Conservation (phyloP, 2,888 invertebrate species). For the Cremastinae sp. region DNA sequence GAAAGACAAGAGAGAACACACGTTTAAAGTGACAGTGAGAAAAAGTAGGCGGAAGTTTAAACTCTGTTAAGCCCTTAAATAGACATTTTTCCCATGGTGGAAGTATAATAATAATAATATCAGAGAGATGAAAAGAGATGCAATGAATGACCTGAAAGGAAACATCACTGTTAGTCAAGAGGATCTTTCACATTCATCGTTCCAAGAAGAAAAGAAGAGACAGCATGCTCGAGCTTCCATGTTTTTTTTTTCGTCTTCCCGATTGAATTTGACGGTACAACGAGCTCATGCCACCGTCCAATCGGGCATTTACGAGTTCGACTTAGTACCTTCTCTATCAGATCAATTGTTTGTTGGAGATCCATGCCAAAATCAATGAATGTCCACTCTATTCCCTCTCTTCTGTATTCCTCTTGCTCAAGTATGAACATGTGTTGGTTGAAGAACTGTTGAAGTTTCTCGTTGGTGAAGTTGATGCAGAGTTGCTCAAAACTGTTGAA, state of each 20-base stretch:
- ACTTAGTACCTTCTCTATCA: slow-evolving; percentile 87
- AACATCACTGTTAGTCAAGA: slow-evolving; percentile 39
- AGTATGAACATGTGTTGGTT: slow-evolving; percentile 91
- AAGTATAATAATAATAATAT: neutral
- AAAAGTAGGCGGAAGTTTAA: slow-evolving; percentile 24
- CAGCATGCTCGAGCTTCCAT: slow-evolving; percentile 68
- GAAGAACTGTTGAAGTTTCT: slow-evolving; percentile 90
- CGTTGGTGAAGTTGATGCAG: slow-evolving; percentile 91
- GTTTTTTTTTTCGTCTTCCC: slow-evolving; percentile 37
- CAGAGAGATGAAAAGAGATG: neutral
- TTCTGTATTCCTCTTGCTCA: slow-evolving; percentile 89
- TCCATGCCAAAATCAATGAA: slow-evolving; percentile 91
- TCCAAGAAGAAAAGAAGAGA: slow-evolving; percentile 56
- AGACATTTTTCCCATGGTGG: slow-evolving; percentile 1
- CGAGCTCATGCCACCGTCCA: slow-evolving; percentile 59
- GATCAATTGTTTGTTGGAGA: slow-evolving; percentile 90
- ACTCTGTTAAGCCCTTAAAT: slow-evolving; percentile 43
- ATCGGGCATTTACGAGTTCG: slow-evolving; percentile 59
- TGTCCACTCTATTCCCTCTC: slow-evolving; percentile 88
- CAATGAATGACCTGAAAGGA: slow-evolving; percentile 37
- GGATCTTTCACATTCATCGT: slow-evolving; percentile 24
- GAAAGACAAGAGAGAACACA: slow-evolving; percentile 38
- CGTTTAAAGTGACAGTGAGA: neutral
- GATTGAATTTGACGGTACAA: slow-evolving; percentile 52
- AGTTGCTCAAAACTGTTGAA: slow-evolving; percentile 89